These are phyloP conservation scores for Agrotis puta DNA, from an alignment of 2,888 invertebrate genomes.

Conservation along the genomic window DNA sequence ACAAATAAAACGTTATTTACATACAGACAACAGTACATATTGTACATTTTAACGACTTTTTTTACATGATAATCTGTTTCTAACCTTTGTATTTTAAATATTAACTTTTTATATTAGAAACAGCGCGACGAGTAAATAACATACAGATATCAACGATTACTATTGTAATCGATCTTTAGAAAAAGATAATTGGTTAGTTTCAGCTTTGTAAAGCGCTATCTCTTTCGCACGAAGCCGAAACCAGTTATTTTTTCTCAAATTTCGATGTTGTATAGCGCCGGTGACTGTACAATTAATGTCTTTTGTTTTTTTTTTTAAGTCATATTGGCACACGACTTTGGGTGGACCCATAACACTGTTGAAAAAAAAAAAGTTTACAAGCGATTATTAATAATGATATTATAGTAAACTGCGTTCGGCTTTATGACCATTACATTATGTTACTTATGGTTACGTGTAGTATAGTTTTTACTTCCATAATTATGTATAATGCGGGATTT, in stretches of 20 bases:
- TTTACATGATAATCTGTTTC: neutral
- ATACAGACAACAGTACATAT: conserved; percentile 57
- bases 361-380: conserved; percentile 9
- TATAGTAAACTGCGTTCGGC: neutral
- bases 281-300: too few relatives aligned
- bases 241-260: too few relatives aligned
- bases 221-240: too few relatives aligned
- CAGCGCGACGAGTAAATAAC: neutral
- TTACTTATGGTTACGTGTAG: too few relatives aligned
- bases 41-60: conserved; percentile 45
- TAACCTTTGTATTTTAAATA: too few relatives aligned
- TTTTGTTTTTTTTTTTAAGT: conserved; percentile 20
- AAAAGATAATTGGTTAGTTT: too few relatives aligned
- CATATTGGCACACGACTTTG: conserved; percentile 55
- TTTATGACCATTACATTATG: too few relatives aligned
- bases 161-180: too few relatives aligned
- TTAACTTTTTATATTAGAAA: neutral
- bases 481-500: too few relatives aligned
- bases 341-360: neutral
- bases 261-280: too few relatives aligned
- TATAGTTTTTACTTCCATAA: too few relatives aligned
- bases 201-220: too few relatives aligned
- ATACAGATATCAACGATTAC: neutral
- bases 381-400: neutral
- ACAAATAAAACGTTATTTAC: conserved; percentile 61